phyloP scores from a whole-genome alignment of 2,888 invertebrate genomes.

The Drosophila mimetica region DNA sequence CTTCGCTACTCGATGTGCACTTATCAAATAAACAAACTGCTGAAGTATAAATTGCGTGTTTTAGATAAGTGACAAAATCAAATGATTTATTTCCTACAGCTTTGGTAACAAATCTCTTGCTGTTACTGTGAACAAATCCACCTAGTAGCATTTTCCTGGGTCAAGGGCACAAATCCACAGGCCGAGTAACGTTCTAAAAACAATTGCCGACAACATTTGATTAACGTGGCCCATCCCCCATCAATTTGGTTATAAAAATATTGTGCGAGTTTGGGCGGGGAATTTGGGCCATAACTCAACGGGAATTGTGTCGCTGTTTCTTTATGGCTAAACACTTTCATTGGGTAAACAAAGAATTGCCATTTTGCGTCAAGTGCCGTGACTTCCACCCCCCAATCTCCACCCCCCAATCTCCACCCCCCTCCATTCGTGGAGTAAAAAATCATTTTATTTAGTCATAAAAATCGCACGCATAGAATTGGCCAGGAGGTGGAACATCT shows the following conservation, averaged over 20 bases:
- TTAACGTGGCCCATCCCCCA: slow-evolving; percentile 37
- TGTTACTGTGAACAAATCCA: neutral
- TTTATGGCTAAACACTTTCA: slow-evolving; percentile 69
- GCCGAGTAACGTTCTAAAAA: slow-evolving; percentile 28
- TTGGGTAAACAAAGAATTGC: slow-evolving; percentile 66
- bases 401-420: neutral
- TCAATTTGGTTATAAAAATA: slow-evolving; percentile 38
- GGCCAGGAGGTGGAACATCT: slow-evolving; percentile 43
- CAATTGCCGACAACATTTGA: slow-evolving; percentile 55
- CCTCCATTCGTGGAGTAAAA: slow-evolving; percentile 21
- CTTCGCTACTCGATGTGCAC: neutral
- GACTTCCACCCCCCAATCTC: slow-evolving; percentile 10
- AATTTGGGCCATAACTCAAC: slow-evolving; percentile 32
- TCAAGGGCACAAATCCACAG: neutral
- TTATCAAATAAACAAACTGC: slow-evolving; percentile 17
- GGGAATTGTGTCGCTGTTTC: slow-evolving; percentile 47
- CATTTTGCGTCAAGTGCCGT: slow-evolving; percentile 63
- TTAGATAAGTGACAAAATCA: too few species aligned
- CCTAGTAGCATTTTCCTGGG: neutral
- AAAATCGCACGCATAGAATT: slow-evolving; percentile 67
- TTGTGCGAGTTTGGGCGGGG: slow-evolving; percentile 19
- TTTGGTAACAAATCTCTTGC: neutral
- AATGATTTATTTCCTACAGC: too few species aligned
- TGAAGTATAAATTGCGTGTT: neutral
- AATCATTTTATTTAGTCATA: slow-evolving; percentile 73